Conservation (phyloP, 1,140 invertebrate species). For the Atta colombica region DNA sequence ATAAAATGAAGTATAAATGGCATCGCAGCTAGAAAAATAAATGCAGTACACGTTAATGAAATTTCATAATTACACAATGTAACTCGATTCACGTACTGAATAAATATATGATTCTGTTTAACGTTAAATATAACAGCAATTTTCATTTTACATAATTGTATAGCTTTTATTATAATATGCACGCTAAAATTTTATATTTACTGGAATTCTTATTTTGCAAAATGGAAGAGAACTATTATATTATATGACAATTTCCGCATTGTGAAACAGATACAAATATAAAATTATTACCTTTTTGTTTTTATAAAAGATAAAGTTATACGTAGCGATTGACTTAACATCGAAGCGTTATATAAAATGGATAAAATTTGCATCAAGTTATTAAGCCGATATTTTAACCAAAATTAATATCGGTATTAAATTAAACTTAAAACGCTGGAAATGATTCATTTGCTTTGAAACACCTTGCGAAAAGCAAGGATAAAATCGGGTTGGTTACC, state of each 20-base stretch:
- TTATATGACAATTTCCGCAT: neutral
- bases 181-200: constrained; percentile 17
- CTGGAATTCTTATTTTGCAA: constrained; percentile 18
- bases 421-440: constrained; percentile 68
- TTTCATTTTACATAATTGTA: constrained; percentile 25
- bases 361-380: neutral
- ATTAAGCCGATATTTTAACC: constrained; percentile 38
- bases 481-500: constrained; percentile 54
- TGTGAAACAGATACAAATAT: neutral
- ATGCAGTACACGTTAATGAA: constrained; percentile 43
- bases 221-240: neutral
- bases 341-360: neutral
- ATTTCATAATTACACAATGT: constrained; percentile 45
- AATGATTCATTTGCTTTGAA: constrained; percentile 67
- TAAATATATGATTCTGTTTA: constrained; percentile 56
- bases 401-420: constrained; percentile 19
- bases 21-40: constrained; percentile 35
- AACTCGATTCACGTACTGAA: constrained; percentile 26
- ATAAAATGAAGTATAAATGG: constrained; percentile 39
- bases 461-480: constrained; percentile 59
- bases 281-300: neutral
- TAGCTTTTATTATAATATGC: constrained; percentile 8
- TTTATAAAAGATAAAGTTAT: neutral
- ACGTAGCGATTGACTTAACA: neutral
- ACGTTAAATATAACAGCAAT: constrained; percentile 32